Percentiles rank a stretch among this genome's conserved stretches.
These are phyloP conservation scores for Spatulosminthurus flaviceps DNA, from an alignment of 2,888 invertebrate genomes.

Conservation along the genomic window DNA sequence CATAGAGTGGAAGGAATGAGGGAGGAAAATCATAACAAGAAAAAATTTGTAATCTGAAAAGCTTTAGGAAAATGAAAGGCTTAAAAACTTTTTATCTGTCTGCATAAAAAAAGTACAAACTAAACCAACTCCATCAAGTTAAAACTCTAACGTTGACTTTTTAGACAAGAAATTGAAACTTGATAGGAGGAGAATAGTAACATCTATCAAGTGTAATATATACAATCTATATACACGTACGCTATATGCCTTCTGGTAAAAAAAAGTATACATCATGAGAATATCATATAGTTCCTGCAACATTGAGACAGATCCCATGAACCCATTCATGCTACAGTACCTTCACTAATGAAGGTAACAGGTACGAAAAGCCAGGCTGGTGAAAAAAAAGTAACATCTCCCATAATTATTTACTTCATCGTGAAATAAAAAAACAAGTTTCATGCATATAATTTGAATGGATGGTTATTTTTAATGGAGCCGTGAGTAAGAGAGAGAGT, in stretches of 20 bases:
- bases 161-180: background rate
- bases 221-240: too few relatives aligned
- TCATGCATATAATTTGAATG: background rate
- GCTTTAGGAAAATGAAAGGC: background rate
- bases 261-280: too few relatives aligned
- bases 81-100: slow-evolving; percentile 4
- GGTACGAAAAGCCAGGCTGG: background rate
- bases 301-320: background rate
- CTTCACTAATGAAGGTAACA: slow-evolving; percentile 2
- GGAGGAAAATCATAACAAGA: background rate
- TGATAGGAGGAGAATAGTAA: background rate
- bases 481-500: background rate
- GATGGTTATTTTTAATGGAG: background rate
- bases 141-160: background rate
- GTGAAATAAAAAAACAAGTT: background rate
- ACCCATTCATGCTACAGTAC: background rate
- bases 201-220: too few relatives aligned
- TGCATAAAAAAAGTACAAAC: background rate
- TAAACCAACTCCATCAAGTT: background rate
- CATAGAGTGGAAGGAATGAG: background rate
- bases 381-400: slow-evolving; percentile 5
- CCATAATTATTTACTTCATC: slow-evolving; percentile 1
- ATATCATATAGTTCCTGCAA: too few relatives aligned
- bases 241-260: too few relatives aligned
- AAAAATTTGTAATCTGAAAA: slow-evolving; percentile 7